Percentiles rank a stretch among this genome's conserved stretches.
phyloP scores from a whole-genome alignment of 2,888 invertebrate genomes.

The Marasmarcha lunaedactyla region DNA sequence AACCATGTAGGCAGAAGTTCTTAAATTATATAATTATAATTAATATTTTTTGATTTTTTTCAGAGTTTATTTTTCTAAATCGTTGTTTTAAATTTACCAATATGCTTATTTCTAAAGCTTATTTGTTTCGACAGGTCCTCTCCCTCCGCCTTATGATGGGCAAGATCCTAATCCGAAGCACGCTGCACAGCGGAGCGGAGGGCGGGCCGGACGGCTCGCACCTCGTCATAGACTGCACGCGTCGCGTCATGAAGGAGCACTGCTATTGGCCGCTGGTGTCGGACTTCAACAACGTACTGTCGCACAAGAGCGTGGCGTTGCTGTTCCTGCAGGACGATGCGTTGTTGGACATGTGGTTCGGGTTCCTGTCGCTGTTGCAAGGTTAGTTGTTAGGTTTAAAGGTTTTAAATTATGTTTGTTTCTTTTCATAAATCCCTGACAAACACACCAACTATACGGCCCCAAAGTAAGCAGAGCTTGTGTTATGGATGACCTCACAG shows the following conservation, averaged over 20 bases:
- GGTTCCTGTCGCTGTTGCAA: constrained; percentile 94
- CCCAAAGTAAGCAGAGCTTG: too few species aligned
- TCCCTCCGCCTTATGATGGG: constrained; percentile 90
- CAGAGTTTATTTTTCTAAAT: too few species aligned
- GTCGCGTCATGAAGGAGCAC: constrained; percentile 95
- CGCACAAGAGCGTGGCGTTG: constrained; percentile 91
- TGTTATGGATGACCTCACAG: too few species aligned
- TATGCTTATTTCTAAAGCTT: too few species aligned
- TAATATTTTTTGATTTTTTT: too few species aligned
- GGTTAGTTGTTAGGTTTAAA: too few species aligned
- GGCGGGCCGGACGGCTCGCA: constrained; percentile 79
- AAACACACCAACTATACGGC: too few species aligned
- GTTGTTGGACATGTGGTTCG: constrained; percentile 96
- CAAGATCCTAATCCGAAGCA: constrained; percentile 88
- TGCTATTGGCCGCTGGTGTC: constrained; percentile 98
- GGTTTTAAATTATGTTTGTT: neutral
- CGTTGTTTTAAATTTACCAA: too few species aligned
- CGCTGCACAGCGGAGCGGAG: constrained; percentile 81
- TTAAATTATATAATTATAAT: too few species aligned
- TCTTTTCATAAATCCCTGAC: neutral
- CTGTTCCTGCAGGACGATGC: constrained; percentile 90
- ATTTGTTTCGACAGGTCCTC: constrained; percentile 72
- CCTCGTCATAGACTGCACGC: constrained; percentile 92
- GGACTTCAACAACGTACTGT: constrained; percentile 95
- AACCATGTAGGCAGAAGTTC: too few species aligned